A percentile compares a stretch with the other conserved stretches of the same genome.
These are phyloP conservation scores for Pipistrellus kuhlii DNA, from an alignment of 2,797 vertebrate genomes.

Conservation along the genomic window DNA sequence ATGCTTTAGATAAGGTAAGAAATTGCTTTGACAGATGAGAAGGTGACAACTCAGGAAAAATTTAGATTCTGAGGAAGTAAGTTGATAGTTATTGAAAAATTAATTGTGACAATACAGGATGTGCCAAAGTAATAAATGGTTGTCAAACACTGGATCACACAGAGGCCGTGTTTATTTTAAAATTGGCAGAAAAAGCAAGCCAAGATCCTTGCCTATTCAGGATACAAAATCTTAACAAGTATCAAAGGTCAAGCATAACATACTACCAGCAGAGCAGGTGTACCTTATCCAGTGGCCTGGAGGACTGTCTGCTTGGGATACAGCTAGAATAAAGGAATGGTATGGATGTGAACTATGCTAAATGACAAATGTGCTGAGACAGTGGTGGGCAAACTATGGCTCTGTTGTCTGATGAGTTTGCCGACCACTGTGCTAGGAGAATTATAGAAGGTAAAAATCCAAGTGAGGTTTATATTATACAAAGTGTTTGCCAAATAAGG, in stretches of 20 bases:
- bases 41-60: neutral
- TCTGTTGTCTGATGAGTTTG: too few species aligned
- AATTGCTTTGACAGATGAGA: conserved; percentile 57
- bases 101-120: neutral
- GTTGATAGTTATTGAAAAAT: conserved; percentile 28
- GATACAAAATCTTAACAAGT: neutral
- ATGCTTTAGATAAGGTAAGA: conserved; percentile 46
- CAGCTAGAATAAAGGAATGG: neutral
- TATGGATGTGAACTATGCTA: neutral
- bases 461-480: neutral
- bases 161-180: neutral
- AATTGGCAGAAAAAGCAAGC: neutral
- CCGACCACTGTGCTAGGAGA: neutral
- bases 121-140: neutral
- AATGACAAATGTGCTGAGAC: neutral
- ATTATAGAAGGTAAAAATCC: neutral
- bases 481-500: neutral
- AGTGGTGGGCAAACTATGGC: too few species aligned
- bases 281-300: neutral
- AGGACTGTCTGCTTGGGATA: neutral
- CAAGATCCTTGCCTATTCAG: neutral
- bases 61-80: conserved; percentile 11
- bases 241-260: neutral
- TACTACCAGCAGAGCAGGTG: neutral
- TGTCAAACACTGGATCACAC: neutral